These are phyloP conservation scores for Amphiura filiformis DNA, from an alignment of 35 echinoderm and acorn worm species.

Conservation along the genomic window DNA sequence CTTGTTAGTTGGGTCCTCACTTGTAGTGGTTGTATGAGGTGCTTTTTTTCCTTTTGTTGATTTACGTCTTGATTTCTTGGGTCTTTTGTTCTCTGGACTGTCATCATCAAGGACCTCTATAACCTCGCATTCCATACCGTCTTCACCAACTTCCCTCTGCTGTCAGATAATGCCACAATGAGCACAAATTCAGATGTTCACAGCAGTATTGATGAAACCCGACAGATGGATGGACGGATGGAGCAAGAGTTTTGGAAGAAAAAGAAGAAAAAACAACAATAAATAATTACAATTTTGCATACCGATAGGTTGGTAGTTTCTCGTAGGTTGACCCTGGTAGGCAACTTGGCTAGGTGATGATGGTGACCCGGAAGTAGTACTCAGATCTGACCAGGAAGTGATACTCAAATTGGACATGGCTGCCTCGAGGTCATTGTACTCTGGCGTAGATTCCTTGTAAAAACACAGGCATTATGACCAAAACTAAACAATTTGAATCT, in stretches of 20 bases:
- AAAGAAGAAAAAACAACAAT: neutral
- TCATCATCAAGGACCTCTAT: neutral
- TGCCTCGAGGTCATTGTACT: neutral
- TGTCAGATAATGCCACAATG: neutral
- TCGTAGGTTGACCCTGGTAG: neutral
- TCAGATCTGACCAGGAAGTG: neutral
- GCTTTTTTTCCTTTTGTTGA: neutral
- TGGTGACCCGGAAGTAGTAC: neutral
- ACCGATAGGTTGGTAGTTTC: neutral
- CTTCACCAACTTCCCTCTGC: neutral
- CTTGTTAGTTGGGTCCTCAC: neutral
- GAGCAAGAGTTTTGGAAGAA: too few relatives aligned
- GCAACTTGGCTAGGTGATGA: neutral
- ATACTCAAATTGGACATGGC: neutral
- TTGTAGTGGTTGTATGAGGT: neutral
- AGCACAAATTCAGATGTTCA: too few relatives aligned
- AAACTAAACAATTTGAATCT: neutral
- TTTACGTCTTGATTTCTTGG: neutral
- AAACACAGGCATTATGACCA: neutral
- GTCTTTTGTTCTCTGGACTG: neutral
- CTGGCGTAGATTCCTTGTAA: conserved; percentile 4
- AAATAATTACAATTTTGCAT: neutral
- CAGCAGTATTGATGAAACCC: too few relatives aligned
- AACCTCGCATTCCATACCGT: neutral
- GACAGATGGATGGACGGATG: too few relatives aligned